Evolutionary conservation across 2,113 vertebrate genomes (phyloP), one percentile per base, ranked within the genome.

Genomic region (Anser brachyrhynchus): DNA sequence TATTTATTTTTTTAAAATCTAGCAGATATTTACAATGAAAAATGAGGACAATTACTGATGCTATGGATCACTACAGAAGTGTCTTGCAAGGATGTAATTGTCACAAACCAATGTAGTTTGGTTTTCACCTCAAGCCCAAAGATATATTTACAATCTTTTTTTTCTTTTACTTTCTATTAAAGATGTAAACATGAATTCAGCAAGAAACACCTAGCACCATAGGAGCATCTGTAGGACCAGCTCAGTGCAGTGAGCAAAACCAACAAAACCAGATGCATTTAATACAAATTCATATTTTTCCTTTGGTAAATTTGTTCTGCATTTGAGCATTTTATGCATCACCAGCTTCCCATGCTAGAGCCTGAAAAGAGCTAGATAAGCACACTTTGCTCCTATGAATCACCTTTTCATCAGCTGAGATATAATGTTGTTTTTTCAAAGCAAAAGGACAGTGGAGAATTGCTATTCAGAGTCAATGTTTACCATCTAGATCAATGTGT

Each of bases 231-330:
- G 64, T 33, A 26, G 9, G 55, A 29, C 26, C 55, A 67, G 26
- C 13, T 73, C 55, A 23, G 46, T 6, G 23, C 51, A 35, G 41
- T 51, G 64, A 93, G 72, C 67, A 95, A 80, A 94, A 39, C 58
- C 70, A 95, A 93, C 84, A 93, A 61, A 87, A 62, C 37, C 82
- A 80, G 64, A 49, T 92, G 72, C n/a, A 62, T 91, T 87, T 2
- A 66, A 59, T 3, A 55, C 10, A 10, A 90, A 80, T 83, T 44
- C 31, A 4, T 55, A 7, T 89, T 90, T 93, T 51, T 46, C 51
- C 85, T 90, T 55, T n/a, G 41, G 64, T 74, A 28, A 61, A n/a
- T 90, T 92, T 93, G 67, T 37, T 87, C 64, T 86, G 80, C 43
- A 6, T 82, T 37, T 39, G 37, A 74, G 76, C 75, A 71, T 70